Conservation (phyloP, 2,113 vertebrate species). For the Hyla sarda region DNA sequence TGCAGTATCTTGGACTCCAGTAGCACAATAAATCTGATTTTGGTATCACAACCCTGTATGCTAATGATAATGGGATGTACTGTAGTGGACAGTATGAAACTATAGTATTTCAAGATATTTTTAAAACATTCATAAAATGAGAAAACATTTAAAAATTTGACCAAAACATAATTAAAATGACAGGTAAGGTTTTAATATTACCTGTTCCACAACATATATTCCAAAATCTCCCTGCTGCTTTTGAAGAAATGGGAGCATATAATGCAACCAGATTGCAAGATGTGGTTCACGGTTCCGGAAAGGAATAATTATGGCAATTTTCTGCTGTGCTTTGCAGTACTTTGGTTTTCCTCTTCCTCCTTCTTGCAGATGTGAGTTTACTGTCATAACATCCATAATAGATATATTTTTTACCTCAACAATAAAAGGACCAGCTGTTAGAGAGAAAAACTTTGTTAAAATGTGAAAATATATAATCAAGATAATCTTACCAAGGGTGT, state of each 20-base stretch:
- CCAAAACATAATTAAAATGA: too few species aligned
- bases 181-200: neutral
- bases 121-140: too few species aligned
- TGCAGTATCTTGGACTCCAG: too few species aligned
- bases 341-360: conserved; percentile 38
- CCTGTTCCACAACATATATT: conserved; percentile 60
- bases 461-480: too few species aligned
- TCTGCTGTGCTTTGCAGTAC: conserved; percentile 30
- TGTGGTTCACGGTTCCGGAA: conserved; percentile 59
- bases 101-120: too few species aligned
- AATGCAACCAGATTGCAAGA: conserved; percentile 53
- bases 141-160: too few species aligned
- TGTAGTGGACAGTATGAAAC: too few species aligned
- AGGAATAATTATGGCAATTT: conserved; percentile 60
- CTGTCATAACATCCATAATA: neutral
- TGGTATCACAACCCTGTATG: too few species aligned
- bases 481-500: too few species aligned
- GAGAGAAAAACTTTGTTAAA: neutral
- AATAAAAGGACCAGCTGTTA: neutral
- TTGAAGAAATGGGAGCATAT: conserved; percentile 57
- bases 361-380: conserved; percentile 9
- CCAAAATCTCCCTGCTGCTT: conserved; percentile 53
- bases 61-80: too few species aligned
- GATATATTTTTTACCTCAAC: neutral
- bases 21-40: too few species aligned